phyloP scores from a whole-genome alignment of 2,888 invertebrate species.

The Halictus quadricinctus region DNA sequence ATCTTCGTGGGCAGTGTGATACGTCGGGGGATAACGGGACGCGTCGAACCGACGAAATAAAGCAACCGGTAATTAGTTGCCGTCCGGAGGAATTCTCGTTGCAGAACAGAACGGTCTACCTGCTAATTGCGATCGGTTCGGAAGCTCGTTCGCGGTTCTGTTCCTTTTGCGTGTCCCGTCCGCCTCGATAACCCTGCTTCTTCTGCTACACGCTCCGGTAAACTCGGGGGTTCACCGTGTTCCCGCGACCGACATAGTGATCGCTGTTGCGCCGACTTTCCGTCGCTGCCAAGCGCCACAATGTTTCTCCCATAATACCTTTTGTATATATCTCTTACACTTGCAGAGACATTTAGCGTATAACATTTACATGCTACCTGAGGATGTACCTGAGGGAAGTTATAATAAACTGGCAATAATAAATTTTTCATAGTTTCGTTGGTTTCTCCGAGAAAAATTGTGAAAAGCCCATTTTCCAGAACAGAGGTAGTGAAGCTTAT shows the following conservation, averaged over 20 bases:
- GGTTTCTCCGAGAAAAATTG: not conserved
- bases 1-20: not conserved
- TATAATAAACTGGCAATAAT: not conserved
- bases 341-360: too few species aligned
- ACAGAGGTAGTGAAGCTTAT: not conserved
- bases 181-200: constrained; percentile 6
- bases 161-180: constrained; percentile 22
- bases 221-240: constrained; percentile 14
- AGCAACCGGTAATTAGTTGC: constrained; percentile 64
- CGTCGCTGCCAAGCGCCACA: constrained; percentile 39
- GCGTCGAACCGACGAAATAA: constrained; percentile 60
- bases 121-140: constrained; percentile 49
- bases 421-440: not conserved
- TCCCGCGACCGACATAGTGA: not conserved
- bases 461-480: not conserved
- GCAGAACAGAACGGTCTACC: constrained; percentile 23
- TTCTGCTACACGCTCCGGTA: constrained; percentile 14
- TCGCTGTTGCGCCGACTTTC: constrained; percentile 8
- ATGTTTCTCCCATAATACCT: not conserved
- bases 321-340: not conserved
- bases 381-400: not conserved
- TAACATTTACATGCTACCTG: too few species aligned
- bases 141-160: constrained; percentile 16
- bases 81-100: constrained; percentile 36
- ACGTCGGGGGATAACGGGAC: constrained; percentile 55